Base-by-base conservation (phyloP, 1,140 invertebrate genomes). In the Papilio glaucus region DNA sequence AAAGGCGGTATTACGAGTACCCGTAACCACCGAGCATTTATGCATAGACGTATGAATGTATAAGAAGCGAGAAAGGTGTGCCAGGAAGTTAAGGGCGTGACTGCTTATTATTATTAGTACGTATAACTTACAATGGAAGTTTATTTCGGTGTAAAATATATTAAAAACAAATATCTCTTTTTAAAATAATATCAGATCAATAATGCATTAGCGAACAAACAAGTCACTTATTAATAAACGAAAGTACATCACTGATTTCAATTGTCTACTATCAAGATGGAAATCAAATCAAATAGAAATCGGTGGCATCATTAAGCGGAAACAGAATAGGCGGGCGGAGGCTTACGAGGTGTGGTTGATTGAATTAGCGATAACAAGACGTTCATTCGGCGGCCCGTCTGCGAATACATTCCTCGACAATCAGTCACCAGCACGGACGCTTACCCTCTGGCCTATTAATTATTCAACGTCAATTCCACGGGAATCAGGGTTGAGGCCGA, bases 361-460 rank as follows among this genome's bases (percentile, higher is more conserved):
- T 81, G 75, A 85, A 86, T 86, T 84, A 84, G 74, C 71, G 74
- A 74, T 76, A 80, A 77, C 80, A 79, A 83, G 76, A 72, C 79
- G 77, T 78, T 79, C 74, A 77, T 76, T 84, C 75, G 21, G 24
- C 18, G n/a, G 37, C n/a, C 62, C 62, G 71, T 62, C 69, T 68
- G 70, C 67, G 72, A 79, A 79, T 75, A 78, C 77, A 82, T 79
- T 76, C 73, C 73, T 76, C 81, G 69, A 75, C 76, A 78, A 74
- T 67, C 80, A 76, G 42, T 33, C 63, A 62, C 71, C 49, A 80
- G 72, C 69, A 77, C 71, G 74, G 72, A 73, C 68, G 26, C 29
- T 77, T 77, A 75, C 78, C 77, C 74, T 73, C 74, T 76, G 73
- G 63, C 72, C 72, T 81, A 85, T 88, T 83, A 86, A 88, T 86